These are phyloP conservation scores for Tenthredo notha DNA, from an alignment of 2,888 invertebrate genomes.

Conservation along the genomic window DNA sequence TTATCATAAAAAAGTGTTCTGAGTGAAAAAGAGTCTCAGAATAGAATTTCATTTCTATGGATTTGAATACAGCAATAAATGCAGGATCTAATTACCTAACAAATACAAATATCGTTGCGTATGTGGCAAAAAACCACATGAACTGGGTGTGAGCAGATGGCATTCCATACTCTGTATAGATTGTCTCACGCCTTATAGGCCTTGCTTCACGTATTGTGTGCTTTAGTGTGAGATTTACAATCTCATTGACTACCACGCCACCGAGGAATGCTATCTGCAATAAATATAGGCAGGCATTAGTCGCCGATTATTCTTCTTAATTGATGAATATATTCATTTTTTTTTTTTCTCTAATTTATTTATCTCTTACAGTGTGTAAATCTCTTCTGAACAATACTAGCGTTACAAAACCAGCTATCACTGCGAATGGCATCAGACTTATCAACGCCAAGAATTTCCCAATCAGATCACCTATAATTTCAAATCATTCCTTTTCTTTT, in stretches of 20 bases:
- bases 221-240: slow-evolving; percentile 89
- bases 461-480: slow-evolving; percentile 88
- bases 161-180: slow-evolving; percentile 92
- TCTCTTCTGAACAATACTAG: slow-evolving; percentile 93
- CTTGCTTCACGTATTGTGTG: slow-evolving; percentile 90
- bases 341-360: background rate
- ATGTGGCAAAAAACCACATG: slow-evolving; percentile 94
- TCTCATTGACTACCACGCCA: slow-evolving; percentile 89
- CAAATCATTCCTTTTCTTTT: slow-evolving; percentile 8
- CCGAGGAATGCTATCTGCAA: slow-evolving; percentile 90
- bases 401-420: slow-evolving; percentile 90
- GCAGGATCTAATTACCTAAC: slow-evolving; percentile 84
- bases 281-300: slow-evolving; percentile 60
- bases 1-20: background rate
- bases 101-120: slow-evolving; percentile 91
- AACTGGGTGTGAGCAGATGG: slow-evolving; percentile 95
- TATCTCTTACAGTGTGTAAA: slow-evolving; percentile 90
- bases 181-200: slow-evolving; percentile 85
- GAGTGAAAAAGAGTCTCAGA: background rate
- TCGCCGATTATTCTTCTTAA: background rate
- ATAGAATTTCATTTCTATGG: background rate
- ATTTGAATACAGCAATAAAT: background rate
- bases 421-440: slow-evolving; percentile 91
- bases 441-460: slow-evolving; percentile 91
- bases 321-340: background rate